Evolutionary conservation across 2,113 vertebrate species (phyloP).

Genomic region (Raja brachyura): DNA sequence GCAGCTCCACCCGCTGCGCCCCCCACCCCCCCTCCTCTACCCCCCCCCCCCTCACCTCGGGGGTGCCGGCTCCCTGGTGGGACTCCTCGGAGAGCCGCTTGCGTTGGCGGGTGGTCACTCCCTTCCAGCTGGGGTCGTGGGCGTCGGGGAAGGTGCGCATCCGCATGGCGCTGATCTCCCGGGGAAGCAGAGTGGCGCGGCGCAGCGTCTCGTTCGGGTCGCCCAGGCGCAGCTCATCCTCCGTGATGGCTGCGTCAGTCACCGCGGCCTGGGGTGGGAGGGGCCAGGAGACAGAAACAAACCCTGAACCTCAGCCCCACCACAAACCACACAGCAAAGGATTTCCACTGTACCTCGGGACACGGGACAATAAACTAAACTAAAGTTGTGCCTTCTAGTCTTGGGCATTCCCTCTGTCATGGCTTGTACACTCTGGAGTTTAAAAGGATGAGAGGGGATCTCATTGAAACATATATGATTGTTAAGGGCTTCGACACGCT

Average conservation of each 20-base stretch:
- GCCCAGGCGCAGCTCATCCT: constrained; percentile 77
- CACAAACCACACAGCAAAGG: too few species aligned
- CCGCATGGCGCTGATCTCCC: constrained; percentile 47
- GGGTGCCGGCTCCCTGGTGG: constrained; percentile 58
- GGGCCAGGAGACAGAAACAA: rapidly evolving
- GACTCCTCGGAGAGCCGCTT: constrained; percentile 52
- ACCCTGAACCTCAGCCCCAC: too few species aligned
- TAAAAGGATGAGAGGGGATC: too few species aligned
- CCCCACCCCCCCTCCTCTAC: too few species aligned
- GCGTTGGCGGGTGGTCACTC: constrained; percentile 56
- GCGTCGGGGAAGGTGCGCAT: constrained; percentile 39
- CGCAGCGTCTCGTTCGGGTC: constrained; percentile 79
- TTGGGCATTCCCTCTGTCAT: too few species aligned
- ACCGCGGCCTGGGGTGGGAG: constrained; percentile 53
- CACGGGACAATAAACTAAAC: too few species aligned
- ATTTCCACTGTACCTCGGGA: too few species aligned
- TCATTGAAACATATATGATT: too few species aligned
- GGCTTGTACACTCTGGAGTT: too few species aligned
- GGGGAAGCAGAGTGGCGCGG: constrained; percentile 69
- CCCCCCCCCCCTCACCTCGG: constrained; percentile 54
- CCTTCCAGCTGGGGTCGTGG: not conserved
- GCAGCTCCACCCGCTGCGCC: too few species aligned
- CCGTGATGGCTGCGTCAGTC: constrained; percentile 58
- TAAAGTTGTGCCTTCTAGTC: too few species aligned
- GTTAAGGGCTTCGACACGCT: too few species aligned